Base-by-base conservation (phyloP, 2,888 invertebrate species). In the Amorpha juglandis region DNA sequence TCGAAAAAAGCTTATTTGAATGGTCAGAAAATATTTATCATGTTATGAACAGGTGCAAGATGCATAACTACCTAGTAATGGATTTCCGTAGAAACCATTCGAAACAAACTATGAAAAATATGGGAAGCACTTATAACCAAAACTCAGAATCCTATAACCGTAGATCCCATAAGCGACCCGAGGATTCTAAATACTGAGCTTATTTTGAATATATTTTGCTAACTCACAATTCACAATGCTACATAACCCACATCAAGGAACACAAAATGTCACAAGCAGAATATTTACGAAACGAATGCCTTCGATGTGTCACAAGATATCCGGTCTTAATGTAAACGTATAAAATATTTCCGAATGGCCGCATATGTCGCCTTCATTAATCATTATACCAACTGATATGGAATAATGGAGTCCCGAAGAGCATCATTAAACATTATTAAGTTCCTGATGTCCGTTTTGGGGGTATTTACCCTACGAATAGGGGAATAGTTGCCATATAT, bases 391-490 rank as follows among this genome's bases (percentile, higher is more conserved):
- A 38, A 58, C 38, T 58, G 58, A 42, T 58, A 58, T 42, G 42
- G 58, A 58, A 58, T 58, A 58, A 58, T 58, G 58, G 58, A 42
- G 19, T 42, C 58, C 50, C 58, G 42, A 58, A 58, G 58, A 58
- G 58, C 38, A 58, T 58, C 58, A 58, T 58, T 58, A 12, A 58
- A 58, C 58, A 58, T 58, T 55, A 55, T 55, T 58, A 58, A 42
- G 58, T 58, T 58, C 38, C 11, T 58, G 58, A 58, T 58, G 58
- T 58, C 58, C 58, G 42, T 58, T 58, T 58, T 58, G 58, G 58
- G 58, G 58, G 19, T n/a, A 42, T 58, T 58, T 58, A 58, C 55
- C 38, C 55, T 55, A 58, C 19, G 19, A 33, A 55, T 58, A 58
- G 58, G 21, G 55, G 42, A 58, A 38, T 8, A 42, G 38, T 38